phyloP scores from a whole-genome alignment of 2,888 invertebrate genomes.

The Tridacna crocea region DNA sequence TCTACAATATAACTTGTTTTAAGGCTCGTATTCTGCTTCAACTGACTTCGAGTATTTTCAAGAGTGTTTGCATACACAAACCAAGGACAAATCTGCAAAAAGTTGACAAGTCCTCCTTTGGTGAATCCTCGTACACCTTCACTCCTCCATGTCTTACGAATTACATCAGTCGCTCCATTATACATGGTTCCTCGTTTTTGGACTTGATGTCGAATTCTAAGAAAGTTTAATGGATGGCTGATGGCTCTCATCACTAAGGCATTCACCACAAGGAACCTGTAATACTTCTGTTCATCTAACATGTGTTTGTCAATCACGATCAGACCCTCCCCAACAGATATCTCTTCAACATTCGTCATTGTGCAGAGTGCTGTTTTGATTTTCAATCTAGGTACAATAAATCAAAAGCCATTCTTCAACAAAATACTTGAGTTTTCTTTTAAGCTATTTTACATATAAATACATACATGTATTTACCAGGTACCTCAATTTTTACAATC shows the following conservation, averaged over 20 bases:
- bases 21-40: slow-evolving; percentile 87
- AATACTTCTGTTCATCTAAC: slow-evolving; percentile 98
- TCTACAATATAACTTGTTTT: slow-evolving; percentile 86
- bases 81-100: slow-evolving; percentile 88
- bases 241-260: slow-evolving; percentile 91
- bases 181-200: slow-evolving; percentile 88
- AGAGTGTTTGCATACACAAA: slow-evolving; percentile 94
- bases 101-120: slow-evolving; percentile 97
- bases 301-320: slow-evolving; percentile 97
- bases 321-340: slow-evolving; percentile 65
- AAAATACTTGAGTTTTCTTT: background rate
- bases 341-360: slow-evolving; percentile 37
- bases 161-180: slow-evolving; percentile 92
- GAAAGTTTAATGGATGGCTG: slow-evolving; percentile 95
- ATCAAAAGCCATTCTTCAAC: background rate
- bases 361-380: background rate
- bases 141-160: slow-evolving; percentile 91
- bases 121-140: slow-evolving; percentile 94
- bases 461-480: no score
- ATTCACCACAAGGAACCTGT: slow-evolving; percentile 95
- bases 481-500: no score
- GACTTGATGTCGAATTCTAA: slow-evolving; percentile 95
- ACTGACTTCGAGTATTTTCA: slow-evolving; percentile 93
- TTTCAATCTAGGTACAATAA: background rate
- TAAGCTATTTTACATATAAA: background rate